A percentile compares a stretch with the other conserved stretches of the same genome.
phyloP scores from a whole-genome alignment of 2,888 invertebrate species.

The Caenorhabditis drosophilae region DNA sequence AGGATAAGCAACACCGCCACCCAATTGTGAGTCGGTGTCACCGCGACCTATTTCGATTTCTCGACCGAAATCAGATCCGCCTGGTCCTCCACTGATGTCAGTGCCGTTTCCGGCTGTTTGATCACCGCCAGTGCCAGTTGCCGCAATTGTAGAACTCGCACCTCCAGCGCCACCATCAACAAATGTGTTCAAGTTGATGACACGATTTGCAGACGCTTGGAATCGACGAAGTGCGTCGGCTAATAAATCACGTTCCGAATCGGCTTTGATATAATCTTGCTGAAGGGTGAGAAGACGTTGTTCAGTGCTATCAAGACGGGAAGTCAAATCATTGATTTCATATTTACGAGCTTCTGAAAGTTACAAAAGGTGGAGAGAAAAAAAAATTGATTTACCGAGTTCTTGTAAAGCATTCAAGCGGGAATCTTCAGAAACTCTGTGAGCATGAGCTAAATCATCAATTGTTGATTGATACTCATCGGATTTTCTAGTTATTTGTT shows the following conservation, averaged over 20 bases:
- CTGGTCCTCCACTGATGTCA: slow-evolving; percentile 46
- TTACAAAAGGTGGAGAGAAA: background rate
- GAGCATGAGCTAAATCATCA: slow-evolving; percentile 65
- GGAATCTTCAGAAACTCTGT: slow-evolving; percentile 63
- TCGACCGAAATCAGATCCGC: slow-evolving; percentile 44
- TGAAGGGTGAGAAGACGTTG: slow-evolving; percentile 62
- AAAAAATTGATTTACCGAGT: slow-evolving; percentile 21
- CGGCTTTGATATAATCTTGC: slow-evolving; percentile 66
- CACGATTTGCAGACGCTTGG: slow-evolving; percentile 63
- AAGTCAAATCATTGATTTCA: slow-evolving; percentile 62
- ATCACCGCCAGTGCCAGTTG: slow-evolving; percentile 8
- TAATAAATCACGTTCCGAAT: slow-evolving; percentile 63
- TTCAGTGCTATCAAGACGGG: slow-evolving; percentile 66
- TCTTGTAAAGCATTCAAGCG: slow-evolving; percentile 65
- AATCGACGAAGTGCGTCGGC: slow-evolving; percentile 65
- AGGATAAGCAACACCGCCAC: slow-evolving; percentile 49
- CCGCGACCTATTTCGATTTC: slow-evolving; percentile 49
- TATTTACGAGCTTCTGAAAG: slow-evolving; percentile 62
- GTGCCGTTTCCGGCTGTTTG: slow-evolving; percentile 27
- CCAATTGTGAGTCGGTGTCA: slow-evolving; percentile 38
- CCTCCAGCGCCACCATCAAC: slow-evolving; percentile 22
- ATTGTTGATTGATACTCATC: slow-evolving; percentile 66
- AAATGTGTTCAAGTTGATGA: slow-evolving; percentile 55
- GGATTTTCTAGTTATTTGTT: slow-evolving; percentile 66
- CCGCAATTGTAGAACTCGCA: too few species aligned